These are phyloP conservation scores for Tetrapedia diversipes DNA, from an alignment of 2,888 invertebrate genomes.

Conservation along the genomic window DNA sequence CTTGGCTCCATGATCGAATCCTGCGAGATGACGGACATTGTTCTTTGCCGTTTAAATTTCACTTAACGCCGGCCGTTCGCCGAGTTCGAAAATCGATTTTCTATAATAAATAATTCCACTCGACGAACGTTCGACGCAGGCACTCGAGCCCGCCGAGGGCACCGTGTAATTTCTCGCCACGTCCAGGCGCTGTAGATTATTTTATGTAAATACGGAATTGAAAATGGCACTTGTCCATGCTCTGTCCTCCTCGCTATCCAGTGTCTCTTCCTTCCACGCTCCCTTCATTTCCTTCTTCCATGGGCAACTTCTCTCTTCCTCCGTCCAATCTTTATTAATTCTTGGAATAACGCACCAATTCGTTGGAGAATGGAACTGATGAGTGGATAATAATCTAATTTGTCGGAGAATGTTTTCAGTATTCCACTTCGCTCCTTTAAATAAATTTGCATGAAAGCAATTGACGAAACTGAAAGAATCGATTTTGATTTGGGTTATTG, in stretches of 20 bases:
- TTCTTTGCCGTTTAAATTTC: conserved; percentile 27
- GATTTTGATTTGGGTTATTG: conserved; percentile 6
- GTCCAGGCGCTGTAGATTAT: conserved; percentile 68
- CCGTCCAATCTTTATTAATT: conserved; percentile 70
- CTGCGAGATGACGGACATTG: conserved; percentile 3
- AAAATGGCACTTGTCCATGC: conserved; percentile 66
- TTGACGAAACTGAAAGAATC: conserved; percentile 40
- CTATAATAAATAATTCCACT: conserved; percentile 66
- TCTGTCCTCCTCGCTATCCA: conserved; percentile 26
- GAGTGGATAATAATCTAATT: conserved; percentile 76
- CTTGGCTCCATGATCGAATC: neutral
- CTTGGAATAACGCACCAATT: conserved; percentile 64
- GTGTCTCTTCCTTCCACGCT: conserved; percentile 26
- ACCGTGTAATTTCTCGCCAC: conserved; percentile 68
- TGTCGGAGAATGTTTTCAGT: conserved; percentile 69
- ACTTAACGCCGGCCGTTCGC: conserved; percentile 6
- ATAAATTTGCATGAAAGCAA: conserved; percentile 77
- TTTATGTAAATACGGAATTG: conserved; percentile 74
- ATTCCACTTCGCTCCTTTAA: conserved; percentile 68
- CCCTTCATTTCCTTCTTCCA: neutral
- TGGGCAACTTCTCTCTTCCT: conserved; percentile 1
- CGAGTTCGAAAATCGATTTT: conserved; percentile 59
- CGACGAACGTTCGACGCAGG: conserved; percentile 33
- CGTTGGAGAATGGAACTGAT: conserved; percentile 68
- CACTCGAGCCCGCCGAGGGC: conserved; percentile 54